Percentiles rank a stretch among this genome's conserved stretches.
Conservation (phyloP, 2,888 invertebrate genomes). For the Drosophila recens region DNA sequence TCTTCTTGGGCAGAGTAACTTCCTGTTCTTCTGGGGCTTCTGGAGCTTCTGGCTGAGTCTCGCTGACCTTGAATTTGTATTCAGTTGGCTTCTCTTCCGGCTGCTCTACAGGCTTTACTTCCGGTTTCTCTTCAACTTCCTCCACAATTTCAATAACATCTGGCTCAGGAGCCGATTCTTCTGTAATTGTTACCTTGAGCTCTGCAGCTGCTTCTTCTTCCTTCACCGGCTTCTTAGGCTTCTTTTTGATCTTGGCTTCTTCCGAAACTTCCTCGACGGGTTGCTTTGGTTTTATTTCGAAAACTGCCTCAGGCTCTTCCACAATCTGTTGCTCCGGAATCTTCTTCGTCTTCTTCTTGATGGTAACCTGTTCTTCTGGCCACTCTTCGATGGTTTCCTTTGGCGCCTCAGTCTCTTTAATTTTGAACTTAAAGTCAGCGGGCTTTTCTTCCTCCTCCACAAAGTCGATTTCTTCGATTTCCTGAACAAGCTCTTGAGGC, state of each 20-base stretch:
- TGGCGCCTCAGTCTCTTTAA: slow-evolving; percentile 55
- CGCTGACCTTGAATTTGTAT: slow-evolving; percentile 61
- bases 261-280: slow-evolving; percentile 76
- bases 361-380: slow-evolving; percentile 56
- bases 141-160: slow-evolving; percentile 75
- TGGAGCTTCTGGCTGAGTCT: slow-evolving; percentile 76
- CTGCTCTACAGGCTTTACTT: slow-evolving; percentile 56
- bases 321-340: slow-evolving; percentile 58
- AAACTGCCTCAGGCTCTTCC: slow-evolving; percentile 82
- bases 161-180: slow-evolving; percentile 71
- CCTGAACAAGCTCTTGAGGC: slow-evolving; percentile 65
- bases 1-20: slow-evolving; percentile 70
- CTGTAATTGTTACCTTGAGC: slow-evolving; percentile 78
- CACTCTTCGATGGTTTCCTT: slow-evolving; percentile 46
- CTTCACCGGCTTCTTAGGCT: slow-evolving; percentile 67
- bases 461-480: slow-evolving; percentile 67
- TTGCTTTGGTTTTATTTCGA: slow-evolving; percentile 69
- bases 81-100: slow-evolving; percentile 56
- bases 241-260: slow-evolving; percentile 79
- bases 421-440: slow-evolving; percentile 56
- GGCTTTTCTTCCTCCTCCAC: slow-evolving; percentile 66
- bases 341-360: slow-evolving; percentile 66
- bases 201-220: slow-evolving; percentile 78
- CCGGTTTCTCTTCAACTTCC: slow-evolving; percentile 66
- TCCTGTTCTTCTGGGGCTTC: slow-evolving; percentile 72